Evolutionary conservation across 2,888 invertebrate species (phyloP), one percentile per base, ranked within the genome.

Genomic region (Rutpela maculata): DNA sequence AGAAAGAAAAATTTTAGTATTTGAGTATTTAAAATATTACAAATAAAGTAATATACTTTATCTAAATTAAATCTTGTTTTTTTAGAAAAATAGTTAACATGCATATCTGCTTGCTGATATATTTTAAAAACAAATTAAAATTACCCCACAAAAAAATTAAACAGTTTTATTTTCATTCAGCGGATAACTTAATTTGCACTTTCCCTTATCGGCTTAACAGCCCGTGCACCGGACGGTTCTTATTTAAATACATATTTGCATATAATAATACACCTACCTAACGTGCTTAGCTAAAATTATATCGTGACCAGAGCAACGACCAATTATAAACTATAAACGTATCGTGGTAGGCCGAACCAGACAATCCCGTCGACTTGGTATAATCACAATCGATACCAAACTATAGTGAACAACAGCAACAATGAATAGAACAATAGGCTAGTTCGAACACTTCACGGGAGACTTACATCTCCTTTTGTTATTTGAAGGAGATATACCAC

Each of bases 401-500:
- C 73, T 60, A 67, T 43, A 78, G 71, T 50, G 35, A 71, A 78
- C 68, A 72, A 18, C 62, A 56, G 55, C 73, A 75, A 76, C 70
- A 38, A 63, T 15, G 63, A 74, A 38, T 71, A 62, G 43, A 74
- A 76, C 78, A 78, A 77, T 79, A 57, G 72, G 17, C 26, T 15
- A n/a, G 67, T 26, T 43, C 12, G 50, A 66, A 72, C 73, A 67
- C 73, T 79, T 76, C 71, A 77, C 71, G 69, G 65, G 38, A 67
- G 72, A 68, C 72, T 73, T 75, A 79, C 74, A 77, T 75, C 75
- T 79, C 79, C 77, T 74, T 74, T 79, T 77, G 77, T 79, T 56
- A 22, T 73, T 63, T 57, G 75, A 73, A 78, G 74, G 74, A 80
- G 76, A 80, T 81, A 78, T 77, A 80, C 75, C 80, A 81, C 80